Conservation (phyloP, 2,797 vertebrate species). For the Sylvilagus floridanus region DNA sequence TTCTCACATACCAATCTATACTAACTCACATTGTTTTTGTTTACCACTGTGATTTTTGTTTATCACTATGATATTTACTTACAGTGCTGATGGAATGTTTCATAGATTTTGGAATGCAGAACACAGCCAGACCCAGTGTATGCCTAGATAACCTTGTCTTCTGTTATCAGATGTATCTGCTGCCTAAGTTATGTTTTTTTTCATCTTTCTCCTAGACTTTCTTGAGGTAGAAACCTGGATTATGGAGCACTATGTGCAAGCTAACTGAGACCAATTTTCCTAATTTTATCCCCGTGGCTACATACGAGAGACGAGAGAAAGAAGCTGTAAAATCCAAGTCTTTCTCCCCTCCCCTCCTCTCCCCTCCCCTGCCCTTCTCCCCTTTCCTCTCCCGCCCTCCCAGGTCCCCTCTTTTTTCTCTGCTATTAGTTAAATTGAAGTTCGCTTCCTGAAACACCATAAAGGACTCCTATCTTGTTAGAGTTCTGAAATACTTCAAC, state of each 20-base stretch:
- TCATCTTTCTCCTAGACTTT: background rate
- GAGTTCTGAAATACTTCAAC: slow-evolving; percentile 14
- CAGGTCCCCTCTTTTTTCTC: too few relatives aligned
- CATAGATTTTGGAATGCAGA: background rate
- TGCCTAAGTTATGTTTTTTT: background rate
- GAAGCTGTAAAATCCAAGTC: background rate
- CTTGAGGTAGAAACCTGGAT: background rate
- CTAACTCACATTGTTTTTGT: background rate
- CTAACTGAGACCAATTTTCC: background rate
- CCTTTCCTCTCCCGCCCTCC: too few relatives aligned
- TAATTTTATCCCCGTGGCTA: background rate
- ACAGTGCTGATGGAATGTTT: background rate
- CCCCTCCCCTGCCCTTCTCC: too few relatives aligned
- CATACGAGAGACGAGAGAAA: background rate
- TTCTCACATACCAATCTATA: background rate
- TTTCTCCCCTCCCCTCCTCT: too few relatives aligned
- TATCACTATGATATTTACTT: background rate
- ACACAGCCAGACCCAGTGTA: background rate
- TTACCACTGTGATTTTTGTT: background rate
- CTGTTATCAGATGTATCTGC: background rate
- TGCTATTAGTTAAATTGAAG: background rate
- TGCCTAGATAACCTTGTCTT: background rate
- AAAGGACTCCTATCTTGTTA: slow-evolving; percentile 26
- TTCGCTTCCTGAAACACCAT: background rate
- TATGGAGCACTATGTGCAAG: background rate